Percentiles rank a stretch among this genome's conserved stretches.
Conservation (phyloP, 2,888 invertebrate genomes). For the Timandra comae region DNA sequence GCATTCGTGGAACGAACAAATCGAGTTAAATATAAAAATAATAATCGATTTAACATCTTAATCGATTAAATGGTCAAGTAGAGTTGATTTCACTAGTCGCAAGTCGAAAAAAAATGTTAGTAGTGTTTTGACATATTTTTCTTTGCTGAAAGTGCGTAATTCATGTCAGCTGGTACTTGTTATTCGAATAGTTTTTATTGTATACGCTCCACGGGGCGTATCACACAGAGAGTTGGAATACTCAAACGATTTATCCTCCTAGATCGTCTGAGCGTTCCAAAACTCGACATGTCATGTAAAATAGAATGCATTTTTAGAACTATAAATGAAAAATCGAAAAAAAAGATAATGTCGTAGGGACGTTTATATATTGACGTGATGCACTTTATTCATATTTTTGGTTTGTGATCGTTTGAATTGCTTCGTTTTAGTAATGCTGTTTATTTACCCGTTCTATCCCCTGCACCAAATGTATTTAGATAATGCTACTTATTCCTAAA, state of each 20-base stretch:
- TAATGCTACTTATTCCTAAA: too few species aligned
- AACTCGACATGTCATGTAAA: constrained; percentile 51
- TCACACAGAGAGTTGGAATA: constrained; percentile 49
- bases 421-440: constrained; percentile 62
- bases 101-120: constrained; percentile 73
- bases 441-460: constrained; percentile 50
- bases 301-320: constrained; percentile 64
- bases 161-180: constrained; percentile 75
- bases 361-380: constrained; percentile 65
- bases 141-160: constrained; percentile 78
- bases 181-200: constrained; percentile 46
- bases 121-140: constrained; percentile 79
- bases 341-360: constrained; percentile 50
- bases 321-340: constrained; percentile 47
- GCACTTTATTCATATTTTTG: constrained; percentile 65
- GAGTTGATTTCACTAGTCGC: constrained; percentile 78
- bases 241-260: constrained; percentile 45
- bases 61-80: constrained; percentile 74
- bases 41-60: constrained; percentile 57
- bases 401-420: constrained; percentile 59
- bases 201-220: constrained; percentile 23
- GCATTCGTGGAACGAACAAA: constrained; percentile 69
- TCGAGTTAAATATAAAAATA: constrained; percentile 42
- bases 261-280: constrained; percentile 61
- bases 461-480: constrained; percentile 52